Conservation (phyloP, 2,797 vertebrate species). For the Labroides dimidiatus region DNA sequence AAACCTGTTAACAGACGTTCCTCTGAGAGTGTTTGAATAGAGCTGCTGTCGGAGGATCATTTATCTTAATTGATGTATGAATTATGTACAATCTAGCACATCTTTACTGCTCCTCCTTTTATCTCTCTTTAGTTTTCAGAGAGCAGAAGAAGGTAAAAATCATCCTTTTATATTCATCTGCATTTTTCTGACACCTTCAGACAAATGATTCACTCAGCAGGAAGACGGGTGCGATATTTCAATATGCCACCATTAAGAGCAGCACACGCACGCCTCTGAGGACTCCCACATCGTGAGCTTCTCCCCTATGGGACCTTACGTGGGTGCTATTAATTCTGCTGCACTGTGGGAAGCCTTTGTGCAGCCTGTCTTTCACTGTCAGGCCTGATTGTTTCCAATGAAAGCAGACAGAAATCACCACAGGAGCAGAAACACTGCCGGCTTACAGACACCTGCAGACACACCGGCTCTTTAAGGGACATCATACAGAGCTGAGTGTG, state of each 20-base stretch:
- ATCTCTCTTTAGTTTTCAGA: constrained; percentile 15
- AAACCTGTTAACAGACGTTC: background rate
- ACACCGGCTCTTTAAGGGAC: background rate
- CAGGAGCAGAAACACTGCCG: background rate
- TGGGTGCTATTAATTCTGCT: constrained; percentile 38
- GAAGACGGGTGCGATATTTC: constrained; percentile 19
- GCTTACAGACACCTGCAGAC: background rate
- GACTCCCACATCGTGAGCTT: constrained; percentile 27
- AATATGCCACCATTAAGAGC: constrained; percentile 46
- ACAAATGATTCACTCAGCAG: constrained; percentile 45
- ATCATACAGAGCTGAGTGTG: too few species aligned
- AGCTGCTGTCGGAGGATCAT: background rate
- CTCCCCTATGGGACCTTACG: constrained; percentile 35
- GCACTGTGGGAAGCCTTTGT: constrained; percentile 26
- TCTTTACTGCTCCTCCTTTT: background rate
- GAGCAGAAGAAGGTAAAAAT: constrained; percentile 1
- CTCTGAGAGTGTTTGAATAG: background rate
- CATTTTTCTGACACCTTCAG: constrained; percentile 34
- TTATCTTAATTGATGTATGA: constrained; percentile 25
- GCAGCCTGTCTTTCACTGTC: constrained; percentile 32
- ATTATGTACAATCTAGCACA: constrained; percentile 8
- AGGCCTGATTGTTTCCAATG: constrained; percentile 13
- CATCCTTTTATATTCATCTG: background rate
- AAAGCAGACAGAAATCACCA: background rate
- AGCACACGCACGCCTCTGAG: constrained; percentile 36